Evolutionary conservation across 2,797 vertebrate species (phyloP).

Genomic region (Molossus molossus): DNA sequence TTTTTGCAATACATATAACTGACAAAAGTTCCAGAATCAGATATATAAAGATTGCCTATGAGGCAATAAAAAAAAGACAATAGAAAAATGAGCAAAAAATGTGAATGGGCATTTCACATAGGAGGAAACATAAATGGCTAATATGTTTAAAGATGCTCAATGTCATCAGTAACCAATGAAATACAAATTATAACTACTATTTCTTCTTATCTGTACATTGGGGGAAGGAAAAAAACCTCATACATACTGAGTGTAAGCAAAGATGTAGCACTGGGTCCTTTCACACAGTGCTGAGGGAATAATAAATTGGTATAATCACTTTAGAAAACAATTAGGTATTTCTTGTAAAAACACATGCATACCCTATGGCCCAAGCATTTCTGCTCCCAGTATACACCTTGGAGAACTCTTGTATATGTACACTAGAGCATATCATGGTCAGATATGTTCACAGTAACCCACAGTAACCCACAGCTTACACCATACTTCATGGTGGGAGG

Average conservation of each 20-base stretch:
- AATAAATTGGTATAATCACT: background rate
- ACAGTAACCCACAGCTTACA: background rate
- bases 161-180: background rate
- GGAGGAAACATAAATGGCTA: background rate
- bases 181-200: background rate
- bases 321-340: background rate
- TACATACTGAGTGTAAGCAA: background rate
- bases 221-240: background rate
- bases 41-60: background rate
- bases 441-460: background rate
- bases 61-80: background rate
- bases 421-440: background rate
- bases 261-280: background rate
- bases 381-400: background rate
- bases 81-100: background rate
- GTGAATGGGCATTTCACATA: background rate
- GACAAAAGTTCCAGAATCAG: background rate
- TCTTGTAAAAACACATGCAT: background rate
- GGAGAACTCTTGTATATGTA: background rate
- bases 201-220: background rate
- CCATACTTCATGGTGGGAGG: background rate
- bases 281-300: background rate
- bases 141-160: background rate
- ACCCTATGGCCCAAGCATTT: background rate
- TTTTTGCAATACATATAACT: background rate